Evolutionary conservation across 2,888 invertebrate species (phyloP), one percentile per base, ranked within the genome.

Genomic region (Luffia ferchaultella): DNA sequence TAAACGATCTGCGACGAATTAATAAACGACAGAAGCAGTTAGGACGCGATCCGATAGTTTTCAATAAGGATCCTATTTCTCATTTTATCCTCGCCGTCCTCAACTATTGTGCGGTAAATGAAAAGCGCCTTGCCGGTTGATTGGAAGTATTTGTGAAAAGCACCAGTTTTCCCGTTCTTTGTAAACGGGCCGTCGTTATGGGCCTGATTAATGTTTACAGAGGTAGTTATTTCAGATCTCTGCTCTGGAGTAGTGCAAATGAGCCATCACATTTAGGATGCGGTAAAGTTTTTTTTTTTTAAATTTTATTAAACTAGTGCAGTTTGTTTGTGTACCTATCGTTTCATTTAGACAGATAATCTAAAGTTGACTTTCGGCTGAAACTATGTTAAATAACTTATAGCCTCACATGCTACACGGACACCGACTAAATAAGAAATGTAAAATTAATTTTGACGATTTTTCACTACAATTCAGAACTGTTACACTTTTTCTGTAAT

Each of bases 81-180:
- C 60, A 62, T 72, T 71, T 70, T 63, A 65, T 62, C 61, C 64
- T 54, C 47, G 50, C 46, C 45, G 53, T 41, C 40, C 50, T 40
- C 20, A 41, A 16, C 50, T 47, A 58, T 60, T 54, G 54, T 54
- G 49, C 48, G 45, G 51, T 42, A 50, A 50, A 54, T 54, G 52
- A 54, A 53, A 52, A 42, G 30, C 46, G 43, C 50, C 43, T 48
- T 52, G 58, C 62, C 57, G 53, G 52, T 58, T 68, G 70, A 73
- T 73, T 72, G 68, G 70, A 63, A 67, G 65, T 63, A 67, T 71
- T 71, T 70, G 67, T 61, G 62, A 61, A 62, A 64, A 65, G 64
- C 70, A 70, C 68, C 68, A 68, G 65, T 65, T 65, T 63, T 60
- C 60, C 60, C 55, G 59, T 58, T 62, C 61, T 60, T 59, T 62